Evolutionary conservation across 2,888 invertebrate species (phyloP).

Genomic region (Invenusta paracnida): DNA sequence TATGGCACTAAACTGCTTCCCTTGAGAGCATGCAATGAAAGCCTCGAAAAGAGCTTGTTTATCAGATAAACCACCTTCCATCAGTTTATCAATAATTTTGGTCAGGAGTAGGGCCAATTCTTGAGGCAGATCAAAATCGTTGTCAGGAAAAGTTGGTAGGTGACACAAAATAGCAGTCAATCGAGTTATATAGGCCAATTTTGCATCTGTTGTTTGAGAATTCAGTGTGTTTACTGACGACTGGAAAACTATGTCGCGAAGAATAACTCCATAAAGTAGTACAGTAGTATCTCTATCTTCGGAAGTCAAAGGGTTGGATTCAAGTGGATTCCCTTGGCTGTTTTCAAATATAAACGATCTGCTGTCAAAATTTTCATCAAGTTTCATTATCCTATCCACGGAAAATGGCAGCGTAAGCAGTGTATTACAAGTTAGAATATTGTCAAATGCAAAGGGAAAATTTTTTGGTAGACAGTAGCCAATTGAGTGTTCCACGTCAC

Average conservation of each 20-base stretch:
- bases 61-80: not conserved
- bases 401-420: not conserved
- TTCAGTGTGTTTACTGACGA: not conserved
- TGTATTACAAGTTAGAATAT: not conserved
- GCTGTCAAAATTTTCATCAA: not conserved
- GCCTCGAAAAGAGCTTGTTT: not conserved
- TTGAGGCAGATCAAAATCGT: not conserved
- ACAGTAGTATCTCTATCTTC: not conserved
- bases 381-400: not conserved
- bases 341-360: not conserved
- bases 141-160: not conserved
- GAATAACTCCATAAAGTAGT: not conserved
- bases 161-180: not conserved
- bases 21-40: not conserved
- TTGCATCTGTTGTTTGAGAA: not conserved
- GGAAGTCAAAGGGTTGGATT: not conserved
- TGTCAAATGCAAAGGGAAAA: not conserved
- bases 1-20: not conserved
- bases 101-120: not conserved
- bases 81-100: not conserved
- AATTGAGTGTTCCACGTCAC: not conserved
- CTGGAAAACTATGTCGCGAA: not conserved
- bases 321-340: not conserved
- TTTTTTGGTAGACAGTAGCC: not conserved
- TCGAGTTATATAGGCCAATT: not conserved